Evolutionary conservation across 2,113 vertebrate genomes (phyloP).

Genomic region (Cathartes aura): DNA sequence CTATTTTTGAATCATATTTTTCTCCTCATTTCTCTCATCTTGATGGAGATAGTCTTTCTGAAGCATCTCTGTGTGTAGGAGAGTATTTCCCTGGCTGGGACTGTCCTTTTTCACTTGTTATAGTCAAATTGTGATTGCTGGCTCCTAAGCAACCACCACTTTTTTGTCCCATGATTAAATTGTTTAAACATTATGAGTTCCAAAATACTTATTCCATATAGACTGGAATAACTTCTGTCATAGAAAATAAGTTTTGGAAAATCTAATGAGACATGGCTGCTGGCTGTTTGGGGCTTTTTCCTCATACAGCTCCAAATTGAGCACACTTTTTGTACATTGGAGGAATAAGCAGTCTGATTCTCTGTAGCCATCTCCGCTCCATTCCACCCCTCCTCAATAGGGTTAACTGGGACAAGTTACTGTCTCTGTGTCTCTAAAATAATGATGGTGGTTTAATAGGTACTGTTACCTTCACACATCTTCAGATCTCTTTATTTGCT

Average conservation of each 20-base stretch:
- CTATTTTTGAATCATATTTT: not conserved
- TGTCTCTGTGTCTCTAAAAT: not conserved
- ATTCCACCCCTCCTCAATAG: not conserved
- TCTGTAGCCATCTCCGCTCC: not conserved
- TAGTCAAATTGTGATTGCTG: not conserved
- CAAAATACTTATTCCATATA: not conserved
- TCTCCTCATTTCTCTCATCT: not conserved
- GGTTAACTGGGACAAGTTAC: not conserved
- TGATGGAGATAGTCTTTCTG: not conserved
- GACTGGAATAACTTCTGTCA: not conserved
- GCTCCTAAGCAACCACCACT: not conserved
- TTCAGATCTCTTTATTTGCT: not conserved
- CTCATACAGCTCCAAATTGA: not conserved
- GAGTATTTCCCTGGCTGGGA: not conserved
- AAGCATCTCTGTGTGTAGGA: rapidly evolving
- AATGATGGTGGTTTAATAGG: not conserved
- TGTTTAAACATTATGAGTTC: not conserved
- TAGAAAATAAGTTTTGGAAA: not conserved
- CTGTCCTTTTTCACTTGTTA: not conserved
- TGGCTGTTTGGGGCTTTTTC: not conserved
- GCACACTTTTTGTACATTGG: not conserved
- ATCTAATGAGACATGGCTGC: not conserved
- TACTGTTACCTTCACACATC: not conserved
- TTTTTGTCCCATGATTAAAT: not conserved
- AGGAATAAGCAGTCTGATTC: not conserved